Percentiles rank a stretch among this genome's conserved stretches.
These are phyloP conservation scores for Dynastes grantii DNA, from an alignment of 2,888 invertebrate species.

Conservation along the genomic window DNA sequence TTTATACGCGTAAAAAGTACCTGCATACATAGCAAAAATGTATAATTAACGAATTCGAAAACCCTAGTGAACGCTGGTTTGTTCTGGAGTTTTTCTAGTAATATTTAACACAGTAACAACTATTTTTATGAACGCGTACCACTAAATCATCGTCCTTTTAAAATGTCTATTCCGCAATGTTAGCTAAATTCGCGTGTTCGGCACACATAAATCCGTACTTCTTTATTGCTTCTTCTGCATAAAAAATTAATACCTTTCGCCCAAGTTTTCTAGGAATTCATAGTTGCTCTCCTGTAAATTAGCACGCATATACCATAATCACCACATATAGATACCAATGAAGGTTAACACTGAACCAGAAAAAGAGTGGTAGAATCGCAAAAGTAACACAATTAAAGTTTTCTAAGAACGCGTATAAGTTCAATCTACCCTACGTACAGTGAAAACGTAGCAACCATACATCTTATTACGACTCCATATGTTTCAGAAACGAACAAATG, in stretches of 20 bases:
- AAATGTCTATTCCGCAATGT: slow-evolving; percentile 50
- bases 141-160: slow-evolving; percentile 50
- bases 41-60: slow-evolving; percentile 10
- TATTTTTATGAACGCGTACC: slow-evolving; percentile 31
- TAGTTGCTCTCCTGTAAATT: neutral
- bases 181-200: slow-evolving; percentile 48
- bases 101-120: neutral
- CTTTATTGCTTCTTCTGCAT: slow-evolving; percentile 28
- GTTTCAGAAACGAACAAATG: slow-evolving; percentile 1
- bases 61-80: neutral
- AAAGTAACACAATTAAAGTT: no score
- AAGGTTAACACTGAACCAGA: no score
- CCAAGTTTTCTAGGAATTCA: slow-evolving; percentile 19
- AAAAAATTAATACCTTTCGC: neutral
- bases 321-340: no score
- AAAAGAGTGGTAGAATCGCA: no score
- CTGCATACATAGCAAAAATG: neutral
- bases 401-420: no score
- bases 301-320: no score
- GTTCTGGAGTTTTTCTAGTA: neutral
- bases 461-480: neutral
- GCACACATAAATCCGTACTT: slow-evolving; percentile 45
- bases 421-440: no score
- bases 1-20: slow-evolving; percentile 10
- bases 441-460: no score